phyloP scores from a whole-genome alignment of 2,797 vertebrate genomes.

The Sphaeramia orbicularis region DNA sequence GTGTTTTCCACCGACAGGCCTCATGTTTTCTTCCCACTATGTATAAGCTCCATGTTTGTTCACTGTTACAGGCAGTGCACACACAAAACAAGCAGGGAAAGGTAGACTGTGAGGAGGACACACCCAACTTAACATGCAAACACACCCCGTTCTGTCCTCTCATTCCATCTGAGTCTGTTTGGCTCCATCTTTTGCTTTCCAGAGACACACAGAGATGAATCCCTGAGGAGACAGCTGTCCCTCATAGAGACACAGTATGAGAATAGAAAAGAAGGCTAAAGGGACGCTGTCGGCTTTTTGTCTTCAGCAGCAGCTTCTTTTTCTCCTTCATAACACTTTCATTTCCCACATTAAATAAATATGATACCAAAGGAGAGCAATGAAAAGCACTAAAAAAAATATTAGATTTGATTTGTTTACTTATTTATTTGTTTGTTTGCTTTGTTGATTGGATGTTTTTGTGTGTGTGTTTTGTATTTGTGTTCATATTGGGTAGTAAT shows the following conservation, averaged over 20 bases:
- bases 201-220: conserved; percentile 30
- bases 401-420: no score
- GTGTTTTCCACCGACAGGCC: conserved; percentile 15
- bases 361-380: conserved; percentile 2
- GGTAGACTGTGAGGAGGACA: conserved; percentile 28
- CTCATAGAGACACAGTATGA: conserved; percentile 57
- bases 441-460: no score
- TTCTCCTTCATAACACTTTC: conserved; percentile 4
- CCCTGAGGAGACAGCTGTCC: conserved; percentile 70
- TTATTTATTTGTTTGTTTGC: no score
- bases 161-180: conserved; percentile 5
- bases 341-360: neutral
- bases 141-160: neutral
- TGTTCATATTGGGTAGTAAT: no score
- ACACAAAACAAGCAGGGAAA: conserved; percentile 25
- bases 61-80: neutral
- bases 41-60: conserved; percentile 14
- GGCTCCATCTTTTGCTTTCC: conserved; percentile 26
- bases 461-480: no score
- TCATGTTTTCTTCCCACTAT: conserved; percentile 3
- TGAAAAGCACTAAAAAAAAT: conserved; percentile 17
- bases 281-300: conserved; percentile 58
- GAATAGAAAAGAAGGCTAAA: conserved; percentile 56
- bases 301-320: conserved; percentile 58
- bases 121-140: conserved; percentile 53